Conservation (phyloP, 2,113 vertebrate genomes). For the Pardalotus punctatus region DNA sequence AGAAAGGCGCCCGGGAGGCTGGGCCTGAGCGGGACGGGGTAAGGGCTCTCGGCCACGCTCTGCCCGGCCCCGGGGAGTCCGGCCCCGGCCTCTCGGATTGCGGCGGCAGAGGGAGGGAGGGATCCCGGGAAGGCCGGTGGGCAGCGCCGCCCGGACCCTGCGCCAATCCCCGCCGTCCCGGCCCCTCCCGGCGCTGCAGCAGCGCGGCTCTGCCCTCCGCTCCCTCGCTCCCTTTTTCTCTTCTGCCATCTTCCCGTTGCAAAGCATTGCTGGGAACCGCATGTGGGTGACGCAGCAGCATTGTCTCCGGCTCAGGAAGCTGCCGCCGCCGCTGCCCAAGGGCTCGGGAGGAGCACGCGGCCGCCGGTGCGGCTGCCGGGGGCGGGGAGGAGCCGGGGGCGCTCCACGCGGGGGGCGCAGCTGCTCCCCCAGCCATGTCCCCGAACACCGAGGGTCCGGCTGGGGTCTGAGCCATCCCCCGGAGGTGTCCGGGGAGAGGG, state of each 20-base stretch:
- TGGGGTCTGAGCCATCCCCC: neutral
- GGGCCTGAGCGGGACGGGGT: neutral
- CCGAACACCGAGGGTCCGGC: neutral
- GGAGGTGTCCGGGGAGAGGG: neutral
- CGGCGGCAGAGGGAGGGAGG: conserved; percentile 13
- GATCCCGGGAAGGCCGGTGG: neutral
- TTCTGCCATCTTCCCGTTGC: conserved; percentile 80
- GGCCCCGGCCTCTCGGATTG: conserved; percentile 44
- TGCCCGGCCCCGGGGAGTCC: neutral
- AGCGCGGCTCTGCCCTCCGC: conserved; percentile 70
- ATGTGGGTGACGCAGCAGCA: conserved; percentile 86
- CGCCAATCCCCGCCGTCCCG: conserved; percentile 61
- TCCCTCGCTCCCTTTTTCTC: conserved; percentile 56
- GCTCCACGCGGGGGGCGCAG: neutral
- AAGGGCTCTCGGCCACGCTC: neutral
- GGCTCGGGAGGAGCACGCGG: conserved; percentile 63
- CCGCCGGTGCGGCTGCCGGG: neutral
- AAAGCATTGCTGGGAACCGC: conserved; percentile 86
- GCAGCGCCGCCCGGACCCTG: neutral
- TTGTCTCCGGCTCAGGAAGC: conserved; percentile 80
- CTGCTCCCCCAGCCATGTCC: neutral
- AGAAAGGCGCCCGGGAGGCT: neutral
- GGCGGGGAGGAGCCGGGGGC: neutral
- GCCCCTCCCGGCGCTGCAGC: conserved; percentile 74
- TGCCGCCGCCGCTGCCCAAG: conserved; percentile 52